Percentiles rank a stretch among this genome's conserved stretches.
These are phyloP conservation scores for Drymodes brunneopygia DNA, from an alignment of 2,113 vertebrate species.

Conservation along the genomic window DNA sequence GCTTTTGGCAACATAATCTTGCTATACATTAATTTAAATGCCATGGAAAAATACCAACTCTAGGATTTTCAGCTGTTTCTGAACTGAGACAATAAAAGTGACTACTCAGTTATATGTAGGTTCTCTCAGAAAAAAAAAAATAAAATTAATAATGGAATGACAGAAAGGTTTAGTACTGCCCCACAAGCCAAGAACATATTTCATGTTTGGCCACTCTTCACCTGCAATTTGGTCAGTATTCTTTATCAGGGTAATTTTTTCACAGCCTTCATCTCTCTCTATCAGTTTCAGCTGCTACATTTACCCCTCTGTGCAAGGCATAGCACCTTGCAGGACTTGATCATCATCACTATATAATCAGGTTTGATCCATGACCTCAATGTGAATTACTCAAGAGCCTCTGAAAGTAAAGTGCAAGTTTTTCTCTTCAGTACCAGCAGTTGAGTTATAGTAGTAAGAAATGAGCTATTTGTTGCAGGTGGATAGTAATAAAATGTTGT, in stretches of 20 bases:
- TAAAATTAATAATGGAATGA: fast-evolving
- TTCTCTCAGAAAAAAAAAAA: not conserved
- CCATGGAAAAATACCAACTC: not conserved
- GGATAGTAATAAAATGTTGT: not conserved
- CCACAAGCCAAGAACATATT: not conserved
- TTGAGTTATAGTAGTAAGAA: not conserved
- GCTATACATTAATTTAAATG: not conserved
- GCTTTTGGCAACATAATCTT: not conserved
- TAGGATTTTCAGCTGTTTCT: not conserved
- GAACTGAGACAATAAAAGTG: not conserved
- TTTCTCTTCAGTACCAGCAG: not conserved
- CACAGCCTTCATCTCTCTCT: not conserved
- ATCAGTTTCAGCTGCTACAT: not conserved
- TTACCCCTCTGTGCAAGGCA: not conserved
- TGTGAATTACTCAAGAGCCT: not conserved
- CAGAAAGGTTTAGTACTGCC: not conserved
- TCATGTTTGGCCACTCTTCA: not conserved
- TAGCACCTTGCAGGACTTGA: not conserved
- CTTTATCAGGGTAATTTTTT: not conserved
- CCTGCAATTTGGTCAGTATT: not conserved
- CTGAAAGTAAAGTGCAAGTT: not conserved
- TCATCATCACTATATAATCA: not conserved
- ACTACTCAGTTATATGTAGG: not conserved
- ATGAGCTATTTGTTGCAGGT: conserved; percentile 1
- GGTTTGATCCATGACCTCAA: not conserved